Evolutionary conservation across 2,888 invertebrate genomes (phyloP), one percentile per base, ranked within the genome.

Genomic region (Nymphalis urticae): DNA sequence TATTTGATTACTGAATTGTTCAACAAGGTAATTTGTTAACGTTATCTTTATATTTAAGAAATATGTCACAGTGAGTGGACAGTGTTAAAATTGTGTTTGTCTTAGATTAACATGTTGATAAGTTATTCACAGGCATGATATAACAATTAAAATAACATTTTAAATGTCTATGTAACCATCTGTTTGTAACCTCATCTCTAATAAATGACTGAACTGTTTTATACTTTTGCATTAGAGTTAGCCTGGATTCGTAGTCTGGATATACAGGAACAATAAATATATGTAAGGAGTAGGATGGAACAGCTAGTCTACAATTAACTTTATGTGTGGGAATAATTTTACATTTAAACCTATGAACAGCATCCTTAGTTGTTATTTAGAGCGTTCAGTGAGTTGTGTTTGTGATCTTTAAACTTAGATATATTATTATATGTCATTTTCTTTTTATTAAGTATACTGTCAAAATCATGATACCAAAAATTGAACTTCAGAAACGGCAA

Each of bases 401-500:
- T 42, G 9, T 42, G 1, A 10, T 42, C 36, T 9, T 42, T 42
- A 9, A 10, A 36, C 36, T 36, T 42, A 10, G 9, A 42, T 10
- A 3, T 42, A 42, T 2, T 42, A 42, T 2, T 21, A 1, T 42
- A 42, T 42, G 42, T 42, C 3, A 42, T 13, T 42, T 0, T 42
- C 13, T 1, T 42, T 42, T 13, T 13, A 32, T 32, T 32, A 10
- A 27, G 0, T 27, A 16, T n/a, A 17, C 16, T 58, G 58, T 58
- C 13, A 10, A 42, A 58, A 53, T 17, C 32, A 73, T 70, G 69
- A 56, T 50, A 48, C 64, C 48, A 16, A 50, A 73, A 73, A 64
- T 67, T 56, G 79, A 82, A 75, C 78, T 83, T n/a, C 88, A 97
- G 96, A 95, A 95, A 83, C 94, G 97, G 73, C 97, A 97, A 89